phyloP scores from a whole-genome alignment of 1,140 invertebrate species.

The Acromyrmex charruanus region DNA sequence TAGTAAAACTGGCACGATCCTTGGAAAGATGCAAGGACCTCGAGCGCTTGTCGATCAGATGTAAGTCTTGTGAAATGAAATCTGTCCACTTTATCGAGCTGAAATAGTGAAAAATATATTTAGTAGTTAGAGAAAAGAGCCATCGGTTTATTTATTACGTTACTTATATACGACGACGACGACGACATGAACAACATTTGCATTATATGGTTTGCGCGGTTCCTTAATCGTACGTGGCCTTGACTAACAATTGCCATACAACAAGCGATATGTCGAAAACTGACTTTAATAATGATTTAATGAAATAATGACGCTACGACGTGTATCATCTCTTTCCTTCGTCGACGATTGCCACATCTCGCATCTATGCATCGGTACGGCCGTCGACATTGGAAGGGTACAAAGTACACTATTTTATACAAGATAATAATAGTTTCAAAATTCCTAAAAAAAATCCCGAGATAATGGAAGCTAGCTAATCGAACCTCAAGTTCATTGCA shows the following conservation, averaged over 20 bases:
- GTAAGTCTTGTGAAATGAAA: slow-evolving; percentile 88
- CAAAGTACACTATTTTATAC: background rate
- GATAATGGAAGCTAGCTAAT: slow-evolving; percentile 1
- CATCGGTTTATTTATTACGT: background rate
- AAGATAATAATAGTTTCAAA: background rate
- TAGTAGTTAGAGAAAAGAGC: background rate
- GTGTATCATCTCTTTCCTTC: slow-evolving; percentile 67
- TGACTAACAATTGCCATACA: slow-evolving; percentile 73
- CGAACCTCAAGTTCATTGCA: no score
- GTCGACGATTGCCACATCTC: background rate
- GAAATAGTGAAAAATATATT: background rate
- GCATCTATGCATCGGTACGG: background rate
- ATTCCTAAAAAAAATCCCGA: background rate
- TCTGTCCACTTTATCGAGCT: background rate
- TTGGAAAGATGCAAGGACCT: slow-evolving; percentile 94
- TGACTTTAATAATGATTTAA: slow-evolving; percentile 80
- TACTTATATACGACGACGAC: background rate
- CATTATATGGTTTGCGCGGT: background rate
- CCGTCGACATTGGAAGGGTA: background rate
- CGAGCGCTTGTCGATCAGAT: slow-evolving; percentile 93
- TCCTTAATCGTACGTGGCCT: slow-evolving; percentile 71
- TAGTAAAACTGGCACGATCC: slow-evolving; percentile 93
- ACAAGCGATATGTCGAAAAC: slow-evolving; percentile 71
- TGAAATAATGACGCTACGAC: slow-evolving; percentile 76
- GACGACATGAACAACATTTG: background rate